Conservation (phyloP, 2,113 vertebrate genomes). For the sheep (Ovis aries) region ARS-UI_Ramb_v3.0 NC_056063.1:79623001-79623500, state of each 20-base stretch:
- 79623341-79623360: background rate
- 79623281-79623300: background rate
- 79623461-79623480: background rate
- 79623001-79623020: background rate
- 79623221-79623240: background rate
- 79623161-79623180: background rate
- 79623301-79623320: background rate
- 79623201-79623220: background rate
- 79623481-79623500: background rate
- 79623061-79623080: background rate
- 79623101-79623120: background rate
- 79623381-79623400: background rate
- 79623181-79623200: background rate
- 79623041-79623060: background rate
- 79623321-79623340: background rate
- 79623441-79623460: rapidly evolving
- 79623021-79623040: background rate
- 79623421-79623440: background rate
- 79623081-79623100: background rate
- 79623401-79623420: background rate
- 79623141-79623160: background rate
- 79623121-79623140: background rate
- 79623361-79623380: background rate
- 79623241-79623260: background rate
- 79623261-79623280: background rate